A percentile compares a stretch with the other conserved stretches of the same genome.
Evolutionary conservation across 2,888 invertebrate genomes (phyloP).

Genomic region (Ferdinandea cuprea): DNA sequence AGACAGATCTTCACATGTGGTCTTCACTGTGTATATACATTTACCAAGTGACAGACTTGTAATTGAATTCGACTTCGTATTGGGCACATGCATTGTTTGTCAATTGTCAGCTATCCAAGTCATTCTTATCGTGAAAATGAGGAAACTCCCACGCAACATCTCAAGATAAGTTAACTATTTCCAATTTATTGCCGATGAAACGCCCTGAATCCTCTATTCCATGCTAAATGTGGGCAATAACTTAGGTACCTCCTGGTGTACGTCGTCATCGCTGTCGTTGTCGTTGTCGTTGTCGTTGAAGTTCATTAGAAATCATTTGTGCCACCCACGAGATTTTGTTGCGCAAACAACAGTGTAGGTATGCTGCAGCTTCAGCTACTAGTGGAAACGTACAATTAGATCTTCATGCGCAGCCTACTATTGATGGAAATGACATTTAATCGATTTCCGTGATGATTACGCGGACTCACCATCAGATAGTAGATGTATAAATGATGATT

Average conservation of each 20-base stretch:
- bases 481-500: slow-evolving; percentile 37
- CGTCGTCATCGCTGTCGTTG: slow-evolving; percentile 20
- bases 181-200: slow-evolving; percentile 64
- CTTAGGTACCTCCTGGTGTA: slow-evolving; percentile 29
- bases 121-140: slow-evolving; percentile 22
- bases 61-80: slow-evolving; percentile 58
- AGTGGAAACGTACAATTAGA: slow-evolving; percentile 48
- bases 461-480: slow-evolving; percentile 46
- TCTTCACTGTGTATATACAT: slow-evolving; percentile 18
- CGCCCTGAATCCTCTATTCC: slow-evolving; percentile 44
- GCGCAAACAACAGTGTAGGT: slow-evolving; percentile 21
- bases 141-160: slow-evolving; percentile 47
- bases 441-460: slow-evolving; percentile 71
- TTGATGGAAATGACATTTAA: slow-evolving; percentile 67
- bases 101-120: slow-evolving; percentile 32
- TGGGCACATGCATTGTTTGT: slow-evolving; percentile 41
- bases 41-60: slow-evolving; percentile 35
- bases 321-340: slow-evolving; percentile 53
- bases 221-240: slow-evolving; percentile 36
- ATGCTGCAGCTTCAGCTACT: slow-evolving; percentile 39
- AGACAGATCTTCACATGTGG: slow-evolving; percentile 27
- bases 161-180: slow-evolving; percentile 44
- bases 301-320: slow-evolving; percentile 68
- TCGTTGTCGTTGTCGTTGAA: slow-evolving; percentile 36
- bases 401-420: slow-evolving; percentile 58